Percentiles rank a stretch among this genome's conserved stretches.
Conservation (phyloP, 2,888 invertebrate genomes). For the Lasioglossum marginatum region DNA sequence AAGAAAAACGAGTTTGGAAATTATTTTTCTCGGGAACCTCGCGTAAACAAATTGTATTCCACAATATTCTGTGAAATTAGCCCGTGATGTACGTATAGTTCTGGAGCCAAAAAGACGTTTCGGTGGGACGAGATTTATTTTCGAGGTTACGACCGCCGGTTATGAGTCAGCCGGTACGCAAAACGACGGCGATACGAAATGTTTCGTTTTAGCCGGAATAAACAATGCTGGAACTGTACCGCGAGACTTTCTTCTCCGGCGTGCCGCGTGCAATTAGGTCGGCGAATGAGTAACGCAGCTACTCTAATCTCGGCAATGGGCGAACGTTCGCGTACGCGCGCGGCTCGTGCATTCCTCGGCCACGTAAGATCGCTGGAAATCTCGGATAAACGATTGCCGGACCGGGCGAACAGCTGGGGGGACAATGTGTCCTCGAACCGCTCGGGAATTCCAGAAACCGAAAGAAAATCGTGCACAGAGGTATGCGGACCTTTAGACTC, state of each 20-base stretch:
- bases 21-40: neutral
- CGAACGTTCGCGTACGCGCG: slow-evolving; percentile 39
- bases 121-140: neutral
- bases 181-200: slow-evolving; percentile 40
- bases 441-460: neutral
- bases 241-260: slow-evolving; percentile 52
- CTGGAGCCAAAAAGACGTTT: neutral
- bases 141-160: neutral
- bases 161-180: neutral
- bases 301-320: slow-evolving; percentile 60
- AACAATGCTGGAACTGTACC: slow-evolving; percentile 39
- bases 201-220: slow-evolving; percentile 50
- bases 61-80: neutral
- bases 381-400: slow-evolving; percentile 19
- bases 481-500: neutral
- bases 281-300: slow-evolving; percentile 59
- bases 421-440: slow-evolving; percentile 26
- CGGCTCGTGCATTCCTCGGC: slow-evolving; percentile 29
- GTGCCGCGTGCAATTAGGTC: slow-evolving; percentile 56
- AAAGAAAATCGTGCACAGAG: neutral
- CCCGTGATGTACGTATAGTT: neutral
- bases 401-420: neutral
- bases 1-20: neutral
- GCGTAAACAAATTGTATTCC: neutral
- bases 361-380: slow-evolving; percentile 41